Base-by-base conservation (phyloP, 2,888 invertebrate species). In the Galeopsomyia nigrocyanea region DNA sequence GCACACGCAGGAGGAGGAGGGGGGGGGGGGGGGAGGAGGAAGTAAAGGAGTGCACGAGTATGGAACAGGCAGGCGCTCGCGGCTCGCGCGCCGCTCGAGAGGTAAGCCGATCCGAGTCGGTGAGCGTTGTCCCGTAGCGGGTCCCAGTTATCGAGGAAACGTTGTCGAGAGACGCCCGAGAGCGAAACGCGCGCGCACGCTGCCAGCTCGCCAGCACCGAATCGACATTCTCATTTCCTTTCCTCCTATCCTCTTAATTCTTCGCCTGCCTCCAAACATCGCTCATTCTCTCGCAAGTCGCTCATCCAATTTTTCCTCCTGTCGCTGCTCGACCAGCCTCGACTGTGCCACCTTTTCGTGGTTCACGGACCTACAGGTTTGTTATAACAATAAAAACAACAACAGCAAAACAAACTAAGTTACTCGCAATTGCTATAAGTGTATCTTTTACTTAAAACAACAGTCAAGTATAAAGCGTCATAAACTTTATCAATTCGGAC, bases 141-240 rank as follows among this genome's bases (percentile, higher is more conserved):
- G 73, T 76, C 68, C 77, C 81, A 82, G 82, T 82, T 80, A 77
- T 76, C 76, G 77, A 77, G 75, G 76, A 77, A 78, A 47, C 55
- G 61, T 46, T 80, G 77, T 74, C 78, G 80, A 77, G 26, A n/a
- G 75, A 78, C 79, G 79, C 76, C 77, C 77, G 78, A 31, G 31
- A 31, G 31, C 31, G 31, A 31, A 31, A 31, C 3, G 7, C 31
- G 31, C 31, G 31, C 31, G n/a, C n/a, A n/a, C 7, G 7, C 31
- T 31, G 3, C 31, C 31, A 31, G n/a, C n/a, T n/a, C n/a, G n/a
- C n/a, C n/a, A n/a, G 76, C 76, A 80, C 74, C 75, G 74, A 60
- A n/a, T n/a, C 51, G 16, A 14, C 56, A 53, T 64, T 53, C 65
- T 49, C 14, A 64, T n/a, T 46, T 56, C 57, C 50, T 56, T 26